These are phyloP conservation scores for Aurelia aurita DNA, from an alignment of 30 jellyfish, hydroid and myxozoan species.

Conservation along the genomic window DNA sequence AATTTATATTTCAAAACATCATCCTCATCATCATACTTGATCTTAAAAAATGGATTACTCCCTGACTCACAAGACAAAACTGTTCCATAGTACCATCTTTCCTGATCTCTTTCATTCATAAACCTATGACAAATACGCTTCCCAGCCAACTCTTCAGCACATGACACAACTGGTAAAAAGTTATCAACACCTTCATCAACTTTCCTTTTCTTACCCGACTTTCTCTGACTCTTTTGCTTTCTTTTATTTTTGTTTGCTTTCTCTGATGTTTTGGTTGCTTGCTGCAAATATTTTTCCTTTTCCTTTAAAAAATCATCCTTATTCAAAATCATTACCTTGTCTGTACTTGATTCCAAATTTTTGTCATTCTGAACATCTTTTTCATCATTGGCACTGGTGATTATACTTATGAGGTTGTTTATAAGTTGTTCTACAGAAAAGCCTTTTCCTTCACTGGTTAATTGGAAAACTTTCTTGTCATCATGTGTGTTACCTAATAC, in stretches of 20 bases:
- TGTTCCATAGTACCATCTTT: constrained; percentile 35
- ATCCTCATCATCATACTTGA: constrained; percentile 16
- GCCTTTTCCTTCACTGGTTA: neutral
- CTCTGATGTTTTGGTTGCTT: neutral
- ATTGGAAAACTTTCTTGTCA: neutral
- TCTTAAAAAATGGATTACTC: constrained; percentile 23
- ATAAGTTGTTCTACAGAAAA: neutral
- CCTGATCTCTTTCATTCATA: neutral
- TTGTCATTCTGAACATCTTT: neutral
- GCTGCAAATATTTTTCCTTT: neutral
- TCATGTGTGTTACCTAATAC: neutral
- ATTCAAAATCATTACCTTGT: no score
- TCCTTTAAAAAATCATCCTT: neutral
- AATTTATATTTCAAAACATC: neutral
- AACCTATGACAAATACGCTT: constrained; percentile 28
- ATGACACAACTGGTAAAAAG: constrained; percentile 1
- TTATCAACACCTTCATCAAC: neutral
- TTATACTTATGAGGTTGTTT: neutral
- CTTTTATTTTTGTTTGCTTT: neutral
- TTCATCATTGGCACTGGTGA: neutral
- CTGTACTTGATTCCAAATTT: neutral
- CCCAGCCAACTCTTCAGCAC: constrained; percentile 29
- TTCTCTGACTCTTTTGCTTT: neutral
- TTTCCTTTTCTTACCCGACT: constrained; percentile 5
- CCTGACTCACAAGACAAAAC: constrained; percentile 15